phyloP scores from a whole-genome alignment of 2,888 invertebrate species.

The Caenorhabditis sinica region DNA sequence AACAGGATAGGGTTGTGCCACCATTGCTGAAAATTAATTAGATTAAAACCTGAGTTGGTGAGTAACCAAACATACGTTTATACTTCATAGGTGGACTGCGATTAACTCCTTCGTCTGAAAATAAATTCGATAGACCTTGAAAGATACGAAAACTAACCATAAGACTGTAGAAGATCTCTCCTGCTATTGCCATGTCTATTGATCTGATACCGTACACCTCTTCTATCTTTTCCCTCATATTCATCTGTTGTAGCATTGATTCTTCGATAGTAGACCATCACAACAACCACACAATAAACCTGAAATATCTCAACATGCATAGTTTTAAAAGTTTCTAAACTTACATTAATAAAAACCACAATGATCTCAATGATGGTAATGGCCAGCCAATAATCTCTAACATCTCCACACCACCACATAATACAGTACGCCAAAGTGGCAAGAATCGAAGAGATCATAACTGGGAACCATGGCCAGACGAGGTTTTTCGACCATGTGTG shows the following conservation, averaged over 20 bases:
- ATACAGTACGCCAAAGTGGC: constrained; percentile 82
- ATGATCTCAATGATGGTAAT: constrained; percentile 83
- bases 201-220: constrained; percentile 61
- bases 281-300: constrained; percentile 81
- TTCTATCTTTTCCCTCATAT: constrained; percentile 77
- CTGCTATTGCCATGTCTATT: constrained; percentile 62
- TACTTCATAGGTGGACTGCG: constrained; percentile 48
- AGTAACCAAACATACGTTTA: constrained; percentile 28
- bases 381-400: constrained; percentile 83
- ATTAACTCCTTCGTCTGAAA: constrained; percentile 41
- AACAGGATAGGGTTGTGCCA: constrained; percentile 70
- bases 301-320: constrained; percentile 26
- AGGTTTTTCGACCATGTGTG: constrained; percentile 83
- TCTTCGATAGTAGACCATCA: constrained; percentile 80
- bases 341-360: constrained; percentile 82
- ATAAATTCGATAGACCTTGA: neutral
- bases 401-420: constrained; percentile 83
- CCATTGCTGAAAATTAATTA: constrained; percentile 45
- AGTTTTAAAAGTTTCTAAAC: constrained; percentile 34
- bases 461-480: constrained; percentile 83
- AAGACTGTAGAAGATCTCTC: constrained; percentile 67
- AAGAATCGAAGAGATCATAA: constrained; percentile 80
- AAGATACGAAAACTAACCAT: constrained; percentile 27
- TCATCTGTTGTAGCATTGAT: constrained; percentile 78
- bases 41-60: neutral